Evolutionary conservation across 2,113 vertebrate genomes (phyloP), one percentile per base, ranked within the genome.

Genomic region (Gnathonemus longibarbis): DNA sequence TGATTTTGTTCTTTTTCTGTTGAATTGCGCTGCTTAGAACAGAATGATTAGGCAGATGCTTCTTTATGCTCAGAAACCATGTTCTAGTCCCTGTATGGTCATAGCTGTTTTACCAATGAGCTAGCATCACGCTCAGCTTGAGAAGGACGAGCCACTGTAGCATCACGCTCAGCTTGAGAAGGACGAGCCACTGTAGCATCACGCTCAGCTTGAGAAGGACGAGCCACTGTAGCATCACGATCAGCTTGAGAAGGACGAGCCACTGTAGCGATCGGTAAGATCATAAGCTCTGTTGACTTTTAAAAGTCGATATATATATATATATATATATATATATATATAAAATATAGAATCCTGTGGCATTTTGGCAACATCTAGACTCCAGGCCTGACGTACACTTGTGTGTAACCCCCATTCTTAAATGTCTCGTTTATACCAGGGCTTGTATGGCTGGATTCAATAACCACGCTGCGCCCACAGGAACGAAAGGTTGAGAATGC

Each of bases 391-490:
- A 17, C 27, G 74, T 27, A 17, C 24, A 31, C 19, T 53, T 46
- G 70, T 58, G 77, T 24, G 10, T 58, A 48, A 84, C 80, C 52
- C 74, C 58, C 49, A 13, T 84, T 84, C 74, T 89, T 84, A 42
- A 89, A 84, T 35, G 88, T 45, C 88, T 53, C 46, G 45, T 74
- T 27, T 83, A 49, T 46, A 46, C 46, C 84, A 27, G 89, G 56
- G 91, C 91, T 90, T 87, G 87, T 93, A 93, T 92, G 94, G 92
- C 93, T 91, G 84, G 91, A 66, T 94, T 95, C 89, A 95, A 95
- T 95, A 94, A 94, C 93, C 88, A 90, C 92, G 91, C 85, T 31
- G 91, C 91, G 93, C 94, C 95, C 93, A 21, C 88, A 94, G 94
- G 85, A 24, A 77, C 62, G 31, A 56, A 83, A 87, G 94, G 94